Evolutionary conservation across 2,797 vertebrate genomes (phyloP).

Genomic region (Geotrypetes seraphini): DNA sequence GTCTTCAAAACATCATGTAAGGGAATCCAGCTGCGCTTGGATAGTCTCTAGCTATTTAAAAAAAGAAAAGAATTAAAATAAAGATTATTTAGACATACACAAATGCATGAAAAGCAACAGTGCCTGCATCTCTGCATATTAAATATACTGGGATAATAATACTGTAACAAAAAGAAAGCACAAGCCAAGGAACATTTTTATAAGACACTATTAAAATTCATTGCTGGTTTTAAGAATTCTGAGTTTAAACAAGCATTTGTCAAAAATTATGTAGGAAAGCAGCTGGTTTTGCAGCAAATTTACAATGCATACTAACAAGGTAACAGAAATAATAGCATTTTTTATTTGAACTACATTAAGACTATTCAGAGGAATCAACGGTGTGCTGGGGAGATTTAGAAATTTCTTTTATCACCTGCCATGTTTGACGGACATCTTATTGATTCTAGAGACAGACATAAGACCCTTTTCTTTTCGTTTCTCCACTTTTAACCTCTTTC

Average conservation of each 20-base stretch:
- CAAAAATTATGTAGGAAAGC: slow-evolving; percentile 24
- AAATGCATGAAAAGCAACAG: slow-evolving; percentile 11
- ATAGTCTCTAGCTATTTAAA: slow-evolving; percentile 68
- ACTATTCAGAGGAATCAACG: no score
- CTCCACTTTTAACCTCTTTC: no score
- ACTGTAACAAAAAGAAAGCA: slow-evolving; percentile 26
- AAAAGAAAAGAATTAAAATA: slow-evolving; percentile 17
- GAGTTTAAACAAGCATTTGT: slow-evolving; percentile 33
- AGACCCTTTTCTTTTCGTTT: no score
- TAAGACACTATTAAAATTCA: slow-evolving; percentile 30
- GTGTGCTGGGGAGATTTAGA: no score
- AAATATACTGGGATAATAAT: slow-evolving; percentile 27
- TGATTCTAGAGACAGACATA: no score
- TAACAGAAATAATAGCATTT: slow-evolving; percentile 6
- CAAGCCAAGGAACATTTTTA: slow-evolving; percentile 30
- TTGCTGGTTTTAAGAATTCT: slow-evolving; percentile 31
- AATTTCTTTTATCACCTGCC: no score
- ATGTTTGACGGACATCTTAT: no score
- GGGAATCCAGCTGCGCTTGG: slow-evolving; percentile 77
- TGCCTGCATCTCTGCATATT: slow-evolving; percentile 14
- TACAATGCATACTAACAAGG: slow-evolving; percentile 17
- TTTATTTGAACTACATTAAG: slow-evolving; percentile 8
- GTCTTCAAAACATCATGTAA: slow-evolving; percentile 59
- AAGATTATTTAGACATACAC: slow-evolving; percentile 38
- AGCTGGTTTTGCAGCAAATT: slow-evolving; percentile 35